These are phyloP conservation scores for Mesochorus sp. DNA, from an alignment of 2,888 invertebrate genomes.

Conservation along the genomic window DNA sequence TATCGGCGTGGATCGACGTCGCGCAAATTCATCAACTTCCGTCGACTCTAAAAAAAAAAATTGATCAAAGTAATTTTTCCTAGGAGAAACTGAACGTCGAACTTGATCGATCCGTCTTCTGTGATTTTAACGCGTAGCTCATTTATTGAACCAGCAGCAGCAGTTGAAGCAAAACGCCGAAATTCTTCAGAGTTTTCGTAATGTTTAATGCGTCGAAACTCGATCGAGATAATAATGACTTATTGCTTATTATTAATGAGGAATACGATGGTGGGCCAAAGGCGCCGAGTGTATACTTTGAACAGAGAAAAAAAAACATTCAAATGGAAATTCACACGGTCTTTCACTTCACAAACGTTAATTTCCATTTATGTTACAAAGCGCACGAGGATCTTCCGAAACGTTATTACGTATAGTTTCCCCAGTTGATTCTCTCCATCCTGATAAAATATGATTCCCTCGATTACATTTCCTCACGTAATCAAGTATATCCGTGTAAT, in stretches of 20 bases:
- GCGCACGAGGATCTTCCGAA: neutral
- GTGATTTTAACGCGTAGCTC: too few species aligned
- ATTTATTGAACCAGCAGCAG: too few species aligned
- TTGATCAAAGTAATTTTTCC: neutral
- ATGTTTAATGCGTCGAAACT: neutral
- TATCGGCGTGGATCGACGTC: too few species aligned
- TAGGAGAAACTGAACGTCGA: neutral
- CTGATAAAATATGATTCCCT: neutral
- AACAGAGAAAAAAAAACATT: neutral
- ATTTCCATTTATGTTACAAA: slow-evolving; percentile 3
- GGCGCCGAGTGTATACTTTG: too few species aligned
- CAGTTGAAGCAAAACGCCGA: neutral
- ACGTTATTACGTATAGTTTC: neutral
- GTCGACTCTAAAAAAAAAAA: neutral
- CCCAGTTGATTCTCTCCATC: neutral
- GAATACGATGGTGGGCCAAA: too few species aligned
- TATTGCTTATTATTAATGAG: too few species aligned
- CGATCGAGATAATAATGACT: too few species aligned
- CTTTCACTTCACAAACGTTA: neutral
- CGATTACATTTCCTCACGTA: slow-evolving; percentile 15
- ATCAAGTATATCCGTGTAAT: neutral
- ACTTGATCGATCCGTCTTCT: neutral
- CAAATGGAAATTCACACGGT: neutral
- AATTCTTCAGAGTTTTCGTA: neutral
- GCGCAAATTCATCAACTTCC: too few species aligned